Base-by-base conservation (phyloP, 2,888 invertebrate species). In the Petrophora chlorosata region DNA sequence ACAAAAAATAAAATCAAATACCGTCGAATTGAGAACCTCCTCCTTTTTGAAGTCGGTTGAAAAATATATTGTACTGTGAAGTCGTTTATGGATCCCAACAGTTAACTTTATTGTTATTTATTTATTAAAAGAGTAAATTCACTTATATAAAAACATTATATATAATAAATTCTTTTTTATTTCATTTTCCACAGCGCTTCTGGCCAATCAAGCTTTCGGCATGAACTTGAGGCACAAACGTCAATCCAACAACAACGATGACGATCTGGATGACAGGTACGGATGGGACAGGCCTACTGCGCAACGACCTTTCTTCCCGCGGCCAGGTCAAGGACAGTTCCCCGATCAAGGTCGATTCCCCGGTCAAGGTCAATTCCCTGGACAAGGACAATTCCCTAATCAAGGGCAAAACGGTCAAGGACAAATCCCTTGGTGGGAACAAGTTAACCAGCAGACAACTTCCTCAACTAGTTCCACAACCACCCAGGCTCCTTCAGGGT, bases 261-360 rank as follows among this genome's bases (percentile, higher is more conserved):
- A 68, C 0, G 55, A 67, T 8, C 56, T 85, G 39, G 85, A 85
- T 2, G 83, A 86, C 39, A 79, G 80, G 51, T 85, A 85, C 15
- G 81, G 74, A 5, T 72, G 60, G 62, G 56, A 62, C 19, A 55
- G 61, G 15, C 59, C 47, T 10, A 15, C 15, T 10, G 17, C 15
- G 38, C 46, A 43, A 15, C 23, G 16, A 34, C 22, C 46, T 23
- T 50, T 50, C 13, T 22, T 35, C n/a, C 14, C 56, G 50, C 0
- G 46, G 39, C 1, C 55, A 49, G 44, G 44, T 0, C 63, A 58
- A 45, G 46, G 42, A 3, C 54, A 47, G 10, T 54, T 62, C 32
- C 60, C 56, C 0, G 49, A 42, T 0, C 59, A 56, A 13, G 39
- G 34, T 2, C 56, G 47, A 10, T 32, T 34, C 5, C 61, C 55